Evolutionary conservation across 2,113 vertebrate genomes (phyloP).

Genomic region (Bufo bufo): DNA sequence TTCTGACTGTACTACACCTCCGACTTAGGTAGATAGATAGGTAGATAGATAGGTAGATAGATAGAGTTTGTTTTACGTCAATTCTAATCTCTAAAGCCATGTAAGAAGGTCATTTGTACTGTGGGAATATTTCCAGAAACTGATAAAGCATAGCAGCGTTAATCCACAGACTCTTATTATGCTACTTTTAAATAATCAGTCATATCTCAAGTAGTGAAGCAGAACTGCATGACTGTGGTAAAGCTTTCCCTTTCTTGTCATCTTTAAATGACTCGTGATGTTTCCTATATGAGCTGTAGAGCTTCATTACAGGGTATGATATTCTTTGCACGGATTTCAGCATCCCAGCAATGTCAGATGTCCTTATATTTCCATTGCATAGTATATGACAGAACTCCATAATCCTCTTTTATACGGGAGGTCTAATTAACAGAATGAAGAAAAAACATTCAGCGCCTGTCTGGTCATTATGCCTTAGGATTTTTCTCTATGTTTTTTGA

Average conservation of each 20-base stretch:
- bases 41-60: neutral
- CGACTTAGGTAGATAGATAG: neutral
- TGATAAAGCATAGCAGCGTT: slow-evolving; percentile 29
- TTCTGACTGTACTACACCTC: too few relatives aligned
- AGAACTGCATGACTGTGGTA: slow-evolving; percentile 41
- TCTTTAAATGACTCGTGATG: slow-evolving; percentile 16
- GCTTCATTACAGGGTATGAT: slow-evolving; percentile 5
- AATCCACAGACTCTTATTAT: slow-evolving; percentile 44
- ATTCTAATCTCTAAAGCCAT: neutral
- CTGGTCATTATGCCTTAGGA: slow-evolving; percentile 55
- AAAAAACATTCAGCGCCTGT: slow-evolving; percentile 47
- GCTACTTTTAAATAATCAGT: slow-evolving; percentile 51
- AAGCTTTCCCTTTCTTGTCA: slow-evolving; percentile 35
- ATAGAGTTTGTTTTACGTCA: neutral
- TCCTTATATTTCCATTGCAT: neutral
- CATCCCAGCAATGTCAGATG: slow-evolving; percentile 40
- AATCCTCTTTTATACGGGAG: slow-evolving; percentile 50
- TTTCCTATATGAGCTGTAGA: slow-evolving; percentile 25
- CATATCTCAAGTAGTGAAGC: slow-evolving; percentile 43
- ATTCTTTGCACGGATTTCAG: slow-evolving; percentile 21
- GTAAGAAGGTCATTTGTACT: slow-evolving; percentile 43
- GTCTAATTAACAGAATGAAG: slow-evolving; percentile 56
- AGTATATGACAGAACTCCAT: slow-evolving; percentile 16
- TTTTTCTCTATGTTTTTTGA: slow-evolving; percentile 36
- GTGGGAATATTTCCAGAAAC: slow-evolving; percentile 48